Evolutionary conservation across 2,113 vertebrate genomes (phyloP), one percentile per base, ranked within the genome.

Genomic region (Orthonyx spaldingii): DNA sequence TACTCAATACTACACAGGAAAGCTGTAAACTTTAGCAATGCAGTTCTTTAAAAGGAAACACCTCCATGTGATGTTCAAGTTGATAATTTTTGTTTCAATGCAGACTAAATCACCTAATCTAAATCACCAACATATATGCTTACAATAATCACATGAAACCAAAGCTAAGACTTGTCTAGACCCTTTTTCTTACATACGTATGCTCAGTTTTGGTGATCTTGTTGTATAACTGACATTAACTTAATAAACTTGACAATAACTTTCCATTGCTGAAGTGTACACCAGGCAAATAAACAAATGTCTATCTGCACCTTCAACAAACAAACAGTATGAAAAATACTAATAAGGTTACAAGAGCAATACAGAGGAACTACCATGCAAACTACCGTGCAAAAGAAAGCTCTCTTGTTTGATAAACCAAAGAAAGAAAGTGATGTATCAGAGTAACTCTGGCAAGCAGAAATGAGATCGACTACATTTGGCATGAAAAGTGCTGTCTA

Each of bases 401-500:
- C 23, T 85, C n/a, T 90, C 90, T 85, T 88, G 35, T 21, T 56
- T 90, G 81, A 92, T 90, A 87, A 65, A 89, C 53, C 81, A 90
- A 60, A 72, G 90, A 88, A 91, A 42, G 65, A 90, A 66, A n/a
- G 75, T 5, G 9, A 52, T 70, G 66, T 81, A 97, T 81, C 63
- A 93, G 22, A 92, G 59, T 32, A 95, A 84, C 61, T 85, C 84
- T 49, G 77, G 88, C 89, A 96, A 93, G 78, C 71, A 91, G 84
- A 96, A 96, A 65, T 64, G 15, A 74, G 55, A 94, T 64, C 2
- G n/a, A 95, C 68, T 69, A 66, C 3, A 0, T 53, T 61, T 76
- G 81, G 84, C 87, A 94, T 50, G 49, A 75, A 75, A 96, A 94
- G 47, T 37, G 87, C 77, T 75, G 78, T 95, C 93, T 71, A 97